Evolutionary conservation across 2,113 vertebrate genomes (phyloP), one percentile per base, ranked within the genome.

Genomic region (Atrichornis clamosus): DNA sequence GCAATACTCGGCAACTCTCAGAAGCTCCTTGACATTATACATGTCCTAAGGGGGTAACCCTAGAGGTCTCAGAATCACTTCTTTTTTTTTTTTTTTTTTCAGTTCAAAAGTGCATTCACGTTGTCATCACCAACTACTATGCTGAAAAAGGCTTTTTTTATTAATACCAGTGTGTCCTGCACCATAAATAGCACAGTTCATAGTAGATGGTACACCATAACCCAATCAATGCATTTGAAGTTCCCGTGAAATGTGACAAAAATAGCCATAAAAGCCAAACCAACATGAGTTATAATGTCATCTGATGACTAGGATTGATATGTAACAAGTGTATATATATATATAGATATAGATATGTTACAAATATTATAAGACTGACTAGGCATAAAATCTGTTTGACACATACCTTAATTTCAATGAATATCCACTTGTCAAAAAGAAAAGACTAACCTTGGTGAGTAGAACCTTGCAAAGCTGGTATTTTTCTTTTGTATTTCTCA

Each of bases 401-500:
- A 16, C 10, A 4, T 65, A 52, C 26, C 7, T 58, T 87, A 75
- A 55, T 50, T 79, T 77, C 47, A 76, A 70, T 59, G 46, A 42
- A 74, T 83, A 68, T 83, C 22, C 22, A 59, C 27, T 91, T 69
- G 8, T 77, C 37, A 62, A 60, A 95, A 85, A 79, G 23, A 26
- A 85, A 82, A 73, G 24, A 44, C 8, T 95, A 81, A 39, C 30
- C 20, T 19, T 83, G 74, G 47, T 96, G 82, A 94, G 59, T 75
- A 94, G 47, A 93, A 53, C 46, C 20, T 68, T 88, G 39, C 68
- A 89, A 94, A 93, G 50, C 44, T 0, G 3, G 10, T 81, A 56
- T 63, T 91, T 95, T 88, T 84, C 64, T 94, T 89, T 84, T 86
- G 56, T 89, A 44, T 92, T 95, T 70, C 68, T 88, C 95, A 75